These are phyloP conservation scores for Saguinus oedipus DNA, from an alignment of 2,797 vertebrate genomes.

Conservation along the genomic window DNA sequence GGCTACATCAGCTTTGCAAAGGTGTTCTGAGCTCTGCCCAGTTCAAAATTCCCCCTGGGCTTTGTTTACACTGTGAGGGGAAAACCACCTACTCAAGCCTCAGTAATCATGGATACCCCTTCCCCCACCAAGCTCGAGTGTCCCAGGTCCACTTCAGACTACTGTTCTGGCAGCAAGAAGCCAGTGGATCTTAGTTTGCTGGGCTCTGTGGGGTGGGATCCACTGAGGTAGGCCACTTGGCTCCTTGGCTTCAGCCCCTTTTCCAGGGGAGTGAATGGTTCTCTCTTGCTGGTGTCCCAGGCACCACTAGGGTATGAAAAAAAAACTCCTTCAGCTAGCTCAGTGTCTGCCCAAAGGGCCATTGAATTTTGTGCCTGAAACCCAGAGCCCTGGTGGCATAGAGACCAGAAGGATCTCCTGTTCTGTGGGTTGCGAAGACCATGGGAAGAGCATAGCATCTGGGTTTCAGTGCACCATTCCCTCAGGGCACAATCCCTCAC, in stretches of 20 bases:
- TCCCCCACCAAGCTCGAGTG: too few species aligned
- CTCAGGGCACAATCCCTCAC: background rate
- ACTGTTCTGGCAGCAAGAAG: background rate
- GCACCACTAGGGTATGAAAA: background rate
- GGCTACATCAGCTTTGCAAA: too few species aligned
- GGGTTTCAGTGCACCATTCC: too few species aligned
- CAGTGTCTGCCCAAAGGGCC: background rate
- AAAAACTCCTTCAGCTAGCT: background rate
- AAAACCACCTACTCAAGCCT: too few species aligned
- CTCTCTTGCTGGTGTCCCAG: background rate
- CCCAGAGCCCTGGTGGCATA: background rate
- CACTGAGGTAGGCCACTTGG: background rate
- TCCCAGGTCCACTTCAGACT: too few species aligned
- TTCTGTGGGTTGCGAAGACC: background rate
- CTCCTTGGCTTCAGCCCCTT: background rate
- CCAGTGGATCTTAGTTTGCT: background rate
- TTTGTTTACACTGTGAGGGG: too few species aligned
- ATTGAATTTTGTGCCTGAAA: background rate
- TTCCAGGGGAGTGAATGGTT: background rate
- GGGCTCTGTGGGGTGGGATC: background rate
- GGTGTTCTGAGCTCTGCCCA: too few species aligned
- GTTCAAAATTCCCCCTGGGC: too few species aligned
- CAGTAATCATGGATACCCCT: too few species aligned
- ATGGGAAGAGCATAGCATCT: background rate
- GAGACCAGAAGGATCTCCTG: background rate